A percentile compares a stretch with the other conserved stretches of the same genome.
Evolutionary conservation across 2,113 vertebrate species (phyloP).

Genomic region (Mormyrus iriodes): DNA sequence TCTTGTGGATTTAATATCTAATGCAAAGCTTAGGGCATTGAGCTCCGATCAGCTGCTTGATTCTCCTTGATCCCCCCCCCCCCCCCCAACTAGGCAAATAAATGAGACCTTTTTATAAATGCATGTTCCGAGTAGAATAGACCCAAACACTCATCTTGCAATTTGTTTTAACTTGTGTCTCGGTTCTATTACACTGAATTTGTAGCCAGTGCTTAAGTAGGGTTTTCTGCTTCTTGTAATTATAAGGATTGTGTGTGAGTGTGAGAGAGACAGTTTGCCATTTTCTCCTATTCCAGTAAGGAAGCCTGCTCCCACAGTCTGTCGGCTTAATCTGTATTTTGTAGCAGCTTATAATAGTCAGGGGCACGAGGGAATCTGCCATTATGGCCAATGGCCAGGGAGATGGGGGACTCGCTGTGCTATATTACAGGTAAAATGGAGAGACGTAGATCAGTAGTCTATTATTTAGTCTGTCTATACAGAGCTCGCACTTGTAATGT

Average conservation of each 20-base stretch:
- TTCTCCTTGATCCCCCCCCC: constrained; percentile 52
- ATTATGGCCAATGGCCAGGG: not conserved
- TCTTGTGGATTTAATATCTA: constrained; percentile 62
- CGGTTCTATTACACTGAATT: not conserved
- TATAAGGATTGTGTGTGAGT: too few relatives aligned
- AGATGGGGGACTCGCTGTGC: not conserved
- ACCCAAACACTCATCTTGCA: not conserved
- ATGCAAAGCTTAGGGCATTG: constrained; percentile 61
- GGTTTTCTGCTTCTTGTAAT: not conserved
- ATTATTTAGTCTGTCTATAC: not conserved
- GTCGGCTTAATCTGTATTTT: not conserved
- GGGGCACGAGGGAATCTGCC: not conserved
- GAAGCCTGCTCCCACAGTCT: not conserved
- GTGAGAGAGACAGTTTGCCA: not conserved
- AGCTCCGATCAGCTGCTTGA: constrained; percentile 60
- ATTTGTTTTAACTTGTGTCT: not conserved
- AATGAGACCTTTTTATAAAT: not conserved
- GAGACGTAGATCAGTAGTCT: not conserved
- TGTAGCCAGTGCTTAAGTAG: not conserved
- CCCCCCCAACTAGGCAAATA: constrained; percentile 40
- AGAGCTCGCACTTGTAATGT: not conserved
- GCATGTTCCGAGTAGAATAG: not conserved
- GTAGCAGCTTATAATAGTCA: not conserved
- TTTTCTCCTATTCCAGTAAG: not conserved
- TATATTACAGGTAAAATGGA: not conserved